Evolutionary conservation across 2,888 invertebrate genomes (phyloP).

Genomic region (Drosophila mimica): DNA sequence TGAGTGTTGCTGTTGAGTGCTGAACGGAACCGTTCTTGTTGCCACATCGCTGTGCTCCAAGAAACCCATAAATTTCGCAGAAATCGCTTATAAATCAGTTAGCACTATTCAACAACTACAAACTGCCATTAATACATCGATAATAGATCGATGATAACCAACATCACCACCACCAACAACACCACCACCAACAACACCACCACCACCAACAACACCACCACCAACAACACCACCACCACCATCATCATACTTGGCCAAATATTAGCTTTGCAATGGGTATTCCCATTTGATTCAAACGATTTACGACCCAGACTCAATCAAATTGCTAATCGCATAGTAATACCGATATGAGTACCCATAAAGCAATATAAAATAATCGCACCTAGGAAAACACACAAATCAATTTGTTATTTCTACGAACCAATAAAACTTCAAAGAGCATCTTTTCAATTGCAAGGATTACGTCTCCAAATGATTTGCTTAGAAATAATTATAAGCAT

Average conservation of each 20-base stretch:
- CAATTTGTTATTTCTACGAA: no score
- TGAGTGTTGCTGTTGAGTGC: slow-evolving; percentile 19
- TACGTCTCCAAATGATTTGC: neutral
- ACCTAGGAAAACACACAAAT: neutral
- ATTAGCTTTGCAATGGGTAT: neutral
- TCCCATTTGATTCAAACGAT: slow-evolving; percentile 28
- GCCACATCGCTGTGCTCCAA: slow-evolving; percentile 8
- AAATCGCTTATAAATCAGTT: slow-evolving; percentile 73
- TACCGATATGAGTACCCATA: slow-evolving; percentile 29
- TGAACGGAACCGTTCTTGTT: slow-evolving; percentile 16
- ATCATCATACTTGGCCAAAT: slow-evolving; percentile 18
- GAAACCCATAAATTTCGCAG: slow-evolving; percentile 20
- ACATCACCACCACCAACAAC: neutral
- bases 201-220: no score
- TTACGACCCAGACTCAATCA: slow-evolving; percentile 35
- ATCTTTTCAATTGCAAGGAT: neutral
- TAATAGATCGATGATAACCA: slow-evolving; percentile 23
- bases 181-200: neutral
- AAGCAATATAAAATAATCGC: neutral
- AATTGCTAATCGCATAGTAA: slow-evolving; percentile 36
- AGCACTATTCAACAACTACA: slow-evolving; percentile 8
- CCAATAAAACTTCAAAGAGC: no score
- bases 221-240: neutral
- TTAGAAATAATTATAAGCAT: no score
- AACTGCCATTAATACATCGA: slow-evolving; percentile 5